A percentile compares a stretch with the other conserved stretches of the same genome.
Evolutionary conservation across 2,797 vertebrate genomes (phyloP).

Genomic region (Amniataba percoides): DNA sequence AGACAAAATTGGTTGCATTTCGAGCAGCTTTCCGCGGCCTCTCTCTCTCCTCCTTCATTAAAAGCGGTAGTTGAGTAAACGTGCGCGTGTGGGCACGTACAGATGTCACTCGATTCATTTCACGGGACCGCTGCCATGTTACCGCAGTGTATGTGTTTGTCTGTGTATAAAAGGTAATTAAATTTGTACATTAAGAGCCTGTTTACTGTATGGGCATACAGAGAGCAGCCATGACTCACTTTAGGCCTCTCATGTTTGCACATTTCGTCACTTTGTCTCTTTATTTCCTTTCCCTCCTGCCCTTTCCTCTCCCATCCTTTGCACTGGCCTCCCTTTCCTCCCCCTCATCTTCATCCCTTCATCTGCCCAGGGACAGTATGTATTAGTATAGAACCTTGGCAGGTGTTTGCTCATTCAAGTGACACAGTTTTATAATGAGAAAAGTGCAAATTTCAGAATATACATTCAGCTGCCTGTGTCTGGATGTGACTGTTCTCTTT

Average conservation of each 20-base stretch:
- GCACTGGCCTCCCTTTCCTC: neutral
- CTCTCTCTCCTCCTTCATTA: constrained; percentile 11
- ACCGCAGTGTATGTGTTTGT: neutral
- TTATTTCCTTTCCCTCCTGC: constrained; percentile 24
- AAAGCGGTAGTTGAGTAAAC: constrained; percentile 40
- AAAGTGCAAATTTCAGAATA: constrained; percentile 82
- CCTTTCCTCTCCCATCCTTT: constrained; percentile 25
- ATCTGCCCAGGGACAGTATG: constrained; percentile 66
- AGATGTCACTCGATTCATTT: neutral
- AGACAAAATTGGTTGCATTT: constrained; percentile 25
- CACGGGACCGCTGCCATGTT: too few relatives aligned
- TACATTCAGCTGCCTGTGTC: constrained; percentile 71
- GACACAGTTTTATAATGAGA: constrained; percentile 84
- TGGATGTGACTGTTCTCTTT: constrained; percentile 70
- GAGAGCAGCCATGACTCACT: constrained; percentile 7
- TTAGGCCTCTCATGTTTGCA: constrained; percentile 40
- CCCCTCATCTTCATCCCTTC: constrained; percentile 24
- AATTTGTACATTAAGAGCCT: constrained; percentile 20
- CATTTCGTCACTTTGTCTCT: constrained; percentile 28
- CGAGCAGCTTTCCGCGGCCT: neutral
- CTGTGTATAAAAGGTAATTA: constrained; percentile 21
- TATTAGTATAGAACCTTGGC: constrained; percentile 74
- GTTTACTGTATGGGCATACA: constrained; percentile 27
- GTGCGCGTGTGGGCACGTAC: neutral
- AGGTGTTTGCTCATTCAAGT: constrained; percentile 81